phyloP scores from a whole-genome alignment of 2,113 vertebrate species.

The Grallaria varia region DNA sequence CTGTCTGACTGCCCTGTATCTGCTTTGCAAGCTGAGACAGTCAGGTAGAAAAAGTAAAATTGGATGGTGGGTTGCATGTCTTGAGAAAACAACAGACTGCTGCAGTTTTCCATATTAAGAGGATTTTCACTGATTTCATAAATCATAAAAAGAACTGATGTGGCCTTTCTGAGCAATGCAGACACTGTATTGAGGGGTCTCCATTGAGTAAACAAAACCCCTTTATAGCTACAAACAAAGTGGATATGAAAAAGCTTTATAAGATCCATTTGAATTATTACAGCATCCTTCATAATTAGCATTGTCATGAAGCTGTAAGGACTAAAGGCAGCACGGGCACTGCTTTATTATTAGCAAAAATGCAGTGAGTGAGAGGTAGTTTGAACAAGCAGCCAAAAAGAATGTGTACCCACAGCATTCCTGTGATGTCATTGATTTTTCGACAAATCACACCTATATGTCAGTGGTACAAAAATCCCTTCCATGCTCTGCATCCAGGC shows the following conservation, averaged over 20 bases:
- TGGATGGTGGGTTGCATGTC: background rate
- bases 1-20: background rate
- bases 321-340: background rate
- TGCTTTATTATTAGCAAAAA: background rate
- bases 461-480: background rate
- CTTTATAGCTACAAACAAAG: background rate
- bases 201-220: background rate
- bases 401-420: background rate
- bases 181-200: background rate
- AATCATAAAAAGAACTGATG: no score
- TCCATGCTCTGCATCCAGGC: background rate
- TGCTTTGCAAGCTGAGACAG: background rate
- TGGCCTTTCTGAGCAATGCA: background rate
- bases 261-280: background rate
- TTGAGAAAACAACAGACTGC: background rate
- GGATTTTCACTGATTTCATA: background rate
- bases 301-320: background rate
- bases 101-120: background rate
- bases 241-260: background rate
- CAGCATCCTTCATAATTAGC: background rate
- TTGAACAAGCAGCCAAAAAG: background rate
- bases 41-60: background rate
- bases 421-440: background rate
- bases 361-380: background rate
- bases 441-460: background rate